phyloP scores from a whole-genome alignment of 2,113 vertebrate species.

The Morone saxatilis region DNA sequence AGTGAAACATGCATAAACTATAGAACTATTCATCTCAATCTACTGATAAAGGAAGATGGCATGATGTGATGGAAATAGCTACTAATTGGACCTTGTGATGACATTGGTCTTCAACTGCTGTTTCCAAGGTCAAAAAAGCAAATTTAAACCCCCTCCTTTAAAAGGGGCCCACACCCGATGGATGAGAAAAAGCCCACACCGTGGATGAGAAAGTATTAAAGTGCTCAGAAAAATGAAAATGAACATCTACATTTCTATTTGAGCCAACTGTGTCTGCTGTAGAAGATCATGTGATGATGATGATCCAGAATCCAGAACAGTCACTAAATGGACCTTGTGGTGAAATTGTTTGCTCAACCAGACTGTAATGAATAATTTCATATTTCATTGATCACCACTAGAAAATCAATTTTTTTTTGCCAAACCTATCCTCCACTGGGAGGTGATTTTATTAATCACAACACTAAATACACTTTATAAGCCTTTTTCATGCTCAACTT shows the following conservation, averaged over 20 bases:
- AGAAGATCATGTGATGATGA: background rate
- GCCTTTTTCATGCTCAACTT: slow-evolving; percentile 16
- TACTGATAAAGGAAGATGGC: background rate
- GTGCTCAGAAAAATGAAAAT: background rate
- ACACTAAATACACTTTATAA: background rate
- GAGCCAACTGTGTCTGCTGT: background rate
- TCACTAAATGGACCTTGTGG: background rate
- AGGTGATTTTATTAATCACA: slow-evolving; percentile 9
- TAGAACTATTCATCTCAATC: background rate
- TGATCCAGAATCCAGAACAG: background rate
- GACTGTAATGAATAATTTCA: background rate
- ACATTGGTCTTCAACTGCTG: background rate
- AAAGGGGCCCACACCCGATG: background rate
- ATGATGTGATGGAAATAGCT: background rate
- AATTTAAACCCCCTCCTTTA: background rate
- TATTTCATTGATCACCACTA: background rate
- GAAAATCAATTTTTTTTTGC: background rate
- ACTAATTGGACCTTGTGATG: background rate
- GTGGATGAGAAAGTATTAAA: too few relatives aligned
- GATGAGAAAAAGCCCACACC: background rate
- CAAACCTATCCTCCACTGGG: background rate
- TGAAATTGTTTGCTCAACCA: background rate
- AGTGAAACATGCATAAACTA: background rate
- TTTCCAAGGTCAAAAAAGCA: background rate
- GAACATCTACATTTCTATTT: background rate